Evolutionary conservation across 2,113 vertebrate species (phyloP).

Genomic region (Sebastes fasciatus): DNA sequence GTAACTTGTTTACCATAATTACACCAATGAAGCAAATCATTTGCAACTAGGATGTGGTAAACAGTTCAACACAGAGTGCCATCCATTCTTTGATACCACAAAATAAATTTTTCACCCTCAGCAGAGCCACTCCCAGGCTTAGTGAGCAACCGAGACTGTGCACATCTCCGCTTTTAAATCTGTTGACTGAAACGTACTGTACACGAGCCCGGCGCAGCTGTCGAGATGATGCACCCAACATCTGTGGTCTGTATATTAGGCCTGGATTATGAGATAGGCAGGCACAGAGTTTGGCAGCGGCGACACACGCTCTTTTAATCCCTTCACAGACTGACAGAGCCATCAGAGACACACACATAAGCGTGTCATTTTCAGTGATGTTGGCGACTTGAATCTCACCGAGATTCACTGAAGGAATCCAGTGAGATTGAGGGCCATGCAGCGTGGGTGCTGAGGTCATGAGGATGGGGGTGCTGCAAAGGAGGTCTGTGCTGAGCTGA

Average conservation of each 20-base stretch:
- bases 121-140: background rate
- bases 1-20: conserved; percentile 1
- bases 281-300: conserved; percentile 6
- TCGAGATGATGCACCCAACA: background rate
- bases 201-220: conserved; percentile 2
- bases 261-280: conserved; percentile 21
- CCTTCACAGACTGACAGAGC: background rate
- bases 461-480: conserved; percentile 28
- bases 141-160: background rate
- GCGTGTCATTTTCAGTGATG: background rate
- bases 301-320: conserved; percentile 23
- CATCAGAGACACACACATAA: background rate
- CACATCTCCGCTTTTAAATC: background rate
- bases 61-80: background rate
- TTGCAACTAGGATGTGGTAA: background rate
- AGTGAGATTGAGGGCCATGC: background rate
- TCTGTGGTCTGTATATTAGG: background rate
- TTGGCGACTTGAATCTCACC: background rate
- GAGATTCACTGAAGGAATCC: background rate
- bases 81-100: background rate
- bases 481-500: conserved; percentile 47
- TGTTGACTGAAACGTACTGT: background rate
- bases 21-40: background rate
- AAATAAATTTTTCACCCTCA: too few species aligned
- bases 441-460: conserved; percentile 32